Percentiles rank a stretch among this genome's conserved stretches.
Conservation (phyloP, 1,140 invertebrate genomes). For the Tetragnatha versicolor region DNA sequence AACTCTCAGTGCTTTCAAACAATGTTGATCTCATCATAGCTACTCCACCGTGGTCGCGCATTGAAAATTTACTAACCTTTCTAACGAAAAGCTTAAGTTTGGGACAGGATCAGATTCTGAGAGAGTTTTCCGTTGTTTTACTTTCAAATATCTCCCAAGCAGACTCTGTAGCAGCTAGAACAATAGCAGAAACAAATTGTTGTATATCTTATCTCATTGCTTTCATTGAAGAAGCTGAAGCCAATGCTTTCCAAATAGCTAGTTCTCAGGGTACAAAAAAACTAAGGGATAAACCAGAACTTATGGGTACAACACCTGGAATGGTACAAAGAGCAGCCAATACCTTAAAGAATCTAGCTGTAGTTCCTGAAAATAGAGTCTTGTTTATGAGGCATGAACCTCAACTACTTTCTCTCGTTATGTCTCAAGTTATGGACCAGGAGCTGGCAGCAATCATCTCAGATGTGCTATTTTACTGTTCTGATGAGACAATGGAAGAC, state of each 20-base stretch:
- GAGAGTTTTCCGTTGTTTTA: conserved; percentile 93
- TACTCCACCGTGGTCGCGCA: conserved; percentile 91
- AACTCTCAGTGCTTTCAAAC: conserved; percentile 93
- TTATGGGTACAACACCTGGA: conserved; percentile 97
- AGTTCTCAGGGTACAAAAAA: conserved; percentile 92
- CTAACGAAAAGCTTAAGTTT: conserved; percentile 86
- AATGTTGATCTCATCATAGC: conserved; percentile 98
- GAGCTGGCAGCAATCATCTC: conserved; percentile 90
- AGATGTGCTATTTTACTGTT: conserved; percentile 81
- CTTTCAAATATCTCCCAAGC: conserved; percentile 90
- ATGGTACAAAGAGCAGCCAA: conserved; percentile 94
- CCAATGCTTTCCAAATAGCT: conserved; percentile 88
- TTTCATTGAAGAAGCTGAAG: conserved; percentile 96
- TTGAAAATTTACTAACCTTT: conserved; percentile 87
- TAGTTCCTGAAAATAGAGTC: conserved; percentile 89
- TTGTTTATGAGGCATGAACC: conserved; percentile 91
- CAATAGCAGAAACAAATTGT: conserved; percentile 78
- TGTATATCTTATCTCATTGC: conserved; percentile 90
- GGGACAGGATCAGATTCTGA: conserved; percentile 86
- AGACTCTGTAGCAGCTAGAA: conserved; percentile 87
- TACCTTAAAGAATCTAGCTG: conserved; percentile 82
- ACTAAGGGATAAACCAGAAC: conserved; percentile 94
- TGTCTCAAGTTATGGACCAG: conserved; percentile 96
- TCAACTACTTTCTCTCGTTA: conserved; percentile 88
- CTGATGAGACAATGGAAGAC: conserved; percentile 13